Percentiles rank a stretch among this genome's conserved stretches.
Evolutionary conservation across 2,113 vertebrate species (phyloP).

Genomic region (Strix aluco): DNA sequence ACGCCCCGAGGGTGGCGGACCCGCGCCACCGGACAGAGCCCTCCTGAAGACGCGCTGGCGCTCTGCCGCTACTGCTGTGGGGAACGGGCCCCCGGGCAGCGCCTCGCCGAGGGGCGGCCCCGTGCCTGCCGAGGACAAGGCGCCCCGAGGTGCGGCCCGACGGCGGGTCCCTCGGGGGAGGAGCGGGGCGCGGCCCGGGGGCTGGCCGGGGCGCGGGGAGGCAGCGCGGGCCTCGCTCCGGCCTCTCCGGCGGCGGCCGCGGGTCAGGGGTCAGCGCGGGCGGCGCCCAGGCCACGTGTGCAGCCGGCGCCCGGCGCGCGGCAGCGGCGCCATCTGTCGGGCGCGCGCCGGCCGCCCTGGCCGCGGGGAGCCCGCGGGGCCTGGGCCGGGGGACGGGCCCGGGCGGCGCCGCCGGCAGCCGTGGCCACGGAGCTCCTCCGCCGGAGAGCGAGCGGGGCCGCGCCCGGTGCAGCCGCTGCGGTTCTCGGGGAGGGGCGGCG

Average conservation of each 20-base stretch:
- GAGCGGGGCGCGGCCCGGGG: too few relatives aligned
- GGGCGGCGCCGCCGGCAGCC: neutral
- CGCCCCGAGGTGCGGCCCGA: too few relatives aligned
- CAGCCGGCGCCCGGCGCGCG: neutral
- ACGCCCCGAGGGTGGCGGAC: rapidly evolving
- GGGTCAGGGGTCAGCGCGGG: too few relatives aligned
- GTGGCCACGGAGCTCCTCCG: too few relatives aligned
- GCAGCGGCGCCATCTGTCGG: neutral
- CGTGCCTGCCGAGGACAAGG: neutral
- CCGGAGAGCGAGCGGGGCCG: too few relatives aligned
- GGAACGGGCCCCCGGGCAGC: neutral
- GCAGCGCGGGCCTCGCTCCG: too few relatives aligned
- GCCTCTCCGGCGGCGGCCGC: too few relatives aligned
- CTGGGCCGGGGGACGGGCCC: neutral
- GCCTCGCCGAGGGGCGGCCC: neutral
- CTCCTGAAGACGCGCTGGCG: neutral
- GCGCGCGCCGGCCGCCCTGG: neutral
- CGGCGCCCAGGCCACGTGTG: neutral
- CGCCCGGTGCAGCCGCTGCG: rapidly evolving
- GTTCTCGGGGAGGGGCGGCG: neutral
- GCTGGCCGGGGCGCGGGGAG: too few relatives aligned
- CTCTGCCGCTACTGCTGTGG: neutral
- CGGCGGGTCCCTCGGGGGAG: too few relatives aligned
- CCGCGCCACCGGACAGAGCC: neutral
- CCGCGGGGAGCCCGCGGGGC: neutral